These are phyloP conservation scores for Aphidius ervi DNA, from an alignment of 1,140 invertebrate genomes.

Conservation along the genomic window DNA sequence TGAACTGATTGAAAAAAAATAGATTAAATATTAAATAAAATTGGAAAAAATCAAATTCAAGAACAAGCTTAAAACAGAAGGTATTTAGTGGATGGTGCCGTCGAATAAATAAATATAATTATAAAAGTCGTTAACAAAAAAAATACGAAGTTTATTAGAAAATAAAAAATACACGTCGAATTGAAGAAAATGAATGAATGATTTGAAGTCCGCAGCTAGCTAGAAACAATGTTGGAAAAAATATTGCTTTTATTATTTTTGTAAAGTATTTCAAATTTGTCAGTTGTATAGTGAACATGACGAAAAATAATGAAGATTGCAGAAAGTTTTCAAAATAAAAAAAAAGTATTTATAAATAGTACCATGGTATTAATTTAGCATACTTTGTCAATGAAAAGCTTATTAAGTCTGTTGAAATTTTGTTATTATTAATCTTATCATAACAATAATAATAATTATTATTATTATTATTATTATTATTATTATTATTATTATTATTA, in stretches of 20 bases:
- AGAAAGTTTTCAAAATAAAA: not conserved
- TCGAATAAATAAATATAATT: not conserved
- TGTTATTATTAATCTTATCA: conserved; percentile 12
- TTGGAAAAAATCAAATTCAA: conserved; percentile 14
- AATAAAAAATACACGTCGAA: not conserved
- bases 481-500: no score
- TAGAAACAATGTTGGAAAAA: no score
- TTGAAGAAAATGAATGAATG: not conserved
- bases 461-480: no score
- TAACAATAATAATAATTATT: conserved; percentile 8
- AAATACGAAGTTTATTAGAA: not conserved
- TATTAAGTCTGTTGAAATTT: not conserved
- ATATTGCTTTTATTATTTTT: conserved; percentile 9
- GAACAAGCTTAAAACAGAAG: not conserved
- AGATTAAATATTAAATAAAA: conserved; percentile 27
- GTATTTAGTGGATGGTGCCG: no score
- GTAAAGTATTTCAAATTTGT: not conserved
- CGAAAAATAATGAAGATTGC: not conserved
- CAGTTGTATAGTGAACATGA: not conserved
- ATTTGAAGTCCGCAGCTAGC: no score
- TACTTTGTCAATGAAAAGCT: conserved; percentile 7
- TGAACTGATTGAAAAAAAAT: conserved; percentile 38
- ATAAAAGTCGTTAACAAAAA: not conserved
- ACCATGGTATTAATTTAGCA: conserved; percentile 9
- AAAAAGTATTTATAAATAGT: conserved; percentile 6